Evolutionary conservation across 2,113 vertebrate species (phyloP), one percentile per base, ranked within the genome.

Genomic region (Setophaga petechia): DNA sequence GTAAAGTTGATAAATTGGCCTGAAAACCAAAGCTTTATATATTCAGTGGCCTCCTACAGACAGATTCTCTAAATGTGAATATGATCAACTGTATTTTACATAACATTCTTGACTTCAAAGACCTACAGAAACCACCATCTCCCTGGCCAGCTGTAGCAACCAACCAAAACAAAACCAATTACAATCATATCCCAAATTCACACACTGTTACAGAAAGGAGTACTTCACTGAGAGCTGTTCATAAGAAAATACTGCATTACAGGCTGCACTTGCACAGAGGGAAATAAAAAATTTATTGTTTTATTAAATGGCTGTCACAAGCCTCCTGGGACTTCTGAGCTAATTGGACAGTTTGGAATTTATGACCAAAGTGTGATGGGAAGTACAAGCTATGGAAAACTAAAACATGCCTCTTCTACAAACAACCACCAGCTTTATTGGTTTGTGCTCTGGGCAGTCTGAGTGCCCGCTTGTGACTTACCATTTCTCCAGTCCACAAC

Each of bases 381-480:
- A 89, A 84, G 43, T 12, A 2, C 31, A 91, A 89, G 28, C 11
- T 37, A 11, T 25, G 15, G 28, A 84, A 77, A 86, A 74, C 28
- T 59, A 68, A 66, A 47, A 79, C 31, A 46, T 39, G 7, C 11
- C n/a, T 55, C 15, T 71, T 84, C 12, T 27, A 71, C 23, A 62
- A 76, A 2, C 18, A 83, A 4, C 4, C 22, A 79, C 22, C 0
- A 3, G 2, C 30, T 72, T 82, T 47, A 75, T 9, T 1, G 1
- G 15, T 7, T 5, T n/a, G 9, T 66, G 39, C 31, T 39, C 39
- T 4, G 16, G 10, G 27, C 10, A 20, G 23, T 47, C 35, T 3
- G 15, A 14, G 7, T 15, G 6, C 6, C 10, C 6, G 10, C 6
- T 30, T 19, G 5, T 37, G 82, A 80, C n/a, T 61, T 51, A 27